Evolutionary conservation across 2,888 invertebrate genomes (phyloP), one percentile per base, ranked within the genome.

Genomic region (Falcaria lacertinaria): DNA sequence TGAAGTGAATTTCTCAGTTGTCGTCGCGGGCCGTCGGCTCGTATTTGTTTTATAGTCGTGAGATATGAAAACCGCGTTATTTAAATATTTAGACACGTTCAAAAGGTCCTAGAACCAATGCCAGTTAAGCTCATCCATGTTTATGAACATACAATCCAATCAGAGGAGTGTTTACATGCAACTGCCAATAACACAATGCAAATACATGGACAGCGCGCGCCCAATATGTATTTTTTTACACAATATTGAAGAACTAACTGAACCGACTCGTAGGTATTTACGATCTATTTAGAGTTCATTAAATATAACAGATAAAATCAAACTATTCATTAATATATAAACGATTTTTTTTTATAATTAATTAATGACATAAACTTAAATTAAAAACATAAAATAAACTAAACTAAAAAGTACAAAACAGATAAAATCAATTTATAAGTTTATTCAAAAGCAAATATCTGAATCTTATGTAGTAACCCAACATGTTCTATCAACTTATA

Each of bases 171-270:
- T 84, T 80, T 83, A 80, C 83, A 79, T 69, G 70, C 64, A 63
- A 74, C 73, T 72, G 74, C 78, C 83, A 83, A 87, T 86, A 86
- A 83, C 82, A 71, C 72, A 80, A 83, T 82, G 84, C 81, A 86
- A 87, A 87, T 85, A 84, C 65, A 64, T 57, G 71, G 61, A 75
- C 69, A 70, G 66, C 74, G 71, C 63, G 64, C 37, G 44, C 48
- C 54, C 57, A 40, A 41, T 25, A 40, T 46, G 48, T 59, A 60
- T 54, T 52, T 51, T 55, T 64, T 56, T 56, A 61, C 48, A 54
- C 50, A 44, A 49, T 44, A 50, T 48, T 54, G 46, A n/a, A n/a
- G n/a, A 52, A 54, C 48, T 50, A 41, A 56, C 52, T 48, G 43
- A 34, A 41, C 43, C 45, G 44, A 39, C 50, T 45, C 47, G 41